phyloP scores from a whole-genome alignment of 2,797 vertebrate species.

The Nothura maculosa region DNA sequence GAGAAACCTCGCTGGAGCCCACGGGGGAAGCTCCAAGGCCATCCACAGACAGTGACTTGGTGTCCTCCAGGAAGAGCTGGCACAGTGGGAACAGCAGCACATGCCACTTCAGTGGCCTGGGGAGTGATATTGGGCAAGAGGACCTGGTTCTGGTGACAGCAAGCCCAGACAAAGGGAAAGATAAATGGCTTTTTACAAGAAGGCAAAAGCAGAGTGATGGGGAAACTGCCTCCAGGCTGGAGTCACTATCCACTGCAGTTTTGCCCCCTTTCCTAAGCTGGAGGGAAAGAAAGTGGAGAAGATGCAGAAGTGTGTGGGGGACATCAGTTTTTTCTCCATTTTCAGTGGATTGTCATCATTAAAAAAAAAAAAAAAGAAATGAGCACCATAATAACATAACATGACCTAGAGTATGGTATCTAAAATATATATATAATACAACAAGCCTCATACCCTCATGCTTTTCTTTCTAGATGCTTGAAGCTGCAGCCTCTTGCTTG shows the following conservation, averaged over 20 bases:
- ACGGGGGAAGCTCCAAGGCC: background rate
- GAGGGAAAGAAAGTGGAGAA: background rate
- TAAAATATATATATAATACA: background rate
- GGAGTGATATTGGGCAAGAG: background rate
- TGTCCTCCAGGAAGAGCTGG: conserved; percentile 1
- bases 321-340: background rate
- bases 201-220: background rate
- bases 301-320: background rate
- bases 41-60: background rate
- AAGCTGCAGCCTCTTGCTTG: background rate
- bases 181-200: background rate
- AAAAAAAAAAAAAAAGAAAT: background rate
- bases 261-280: background rate
- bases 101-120: background rate
- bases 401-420: background rate
- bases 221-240: background rate
- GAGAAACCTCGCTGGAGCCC: conserved; percentile 17
- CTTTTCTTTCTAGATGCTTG: background rate
- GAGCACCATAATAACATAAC: background rate
- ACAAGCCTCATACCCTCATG: background rate
- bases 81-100: background rate
- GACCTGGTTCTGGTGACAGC: rapidly evolving
- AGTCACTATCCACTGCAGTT: rapidly evolving
- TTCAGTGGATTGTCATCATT: background rate
- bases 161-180: background rate